Base-by-base conservation (phyloP, 2,113 vertebrate species). In the Leptobrachium ailaonicum region DNA sequence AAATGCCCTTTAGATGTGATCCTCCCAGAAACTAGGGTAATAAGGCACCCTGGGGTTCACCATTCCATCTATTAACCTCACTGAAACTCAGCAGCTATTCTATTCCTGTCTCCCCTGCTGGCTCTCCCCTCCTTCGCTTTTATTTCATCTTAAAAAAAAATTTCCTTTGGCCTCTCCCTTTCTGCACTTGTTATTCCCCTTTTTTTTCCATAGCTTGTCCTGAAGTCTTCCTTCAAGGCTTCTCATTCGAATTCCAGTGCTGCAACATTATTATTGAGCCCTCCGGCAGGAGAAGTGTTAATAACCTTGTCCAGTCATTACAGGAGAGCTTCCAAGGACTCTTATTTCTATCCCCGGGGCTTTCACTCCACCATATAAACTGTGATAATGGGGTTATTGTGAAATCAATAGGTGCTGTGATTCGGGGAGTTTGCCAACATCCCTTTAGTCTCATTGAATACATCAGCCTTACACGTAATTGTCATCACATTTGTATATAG, bases 11-110 rank as follows among this genome's bases (percentile, higher is more conserved):
- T 81, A 75, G 79, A 75, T 60, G 58, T 60, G 79, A 47, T 66
- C 71, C 79, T 81, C 71, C 77, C 79, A 53, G 79, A 81, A 75
- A 81, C 79, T 81, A 50, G 66, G 63, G 72, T 74, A 75, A 81
- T 69, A 81, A 81, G 79, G 73, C 63, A 41, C 71, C 75, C 82
- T 70, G 80, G 79, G 67, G 79, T 75, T 41, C n/a, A 69, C 79
- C 73, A 75, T 81, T 62, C 72, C 64, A 81, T 81, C 67, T 58
- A 72, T 72, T 72, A 11, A 81, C 71, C 78, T 80, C 71, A 67
- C 58, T 74, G 79, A 81, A 81, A 81, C 79, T 58, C 63, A 80
- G 71, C 79, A 69, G 64, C 79, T 75, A 74, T 81, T 81, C 71
- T 81, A 63, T 69, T 42, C n/a, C n/a, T 20, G 6, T 64, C 41